These are phyloP conservation scores for Choristoneura fumiferana DNA, from an alignment of 1,140 invertebrate genomes.

Conservation along the genomic window DNA sequence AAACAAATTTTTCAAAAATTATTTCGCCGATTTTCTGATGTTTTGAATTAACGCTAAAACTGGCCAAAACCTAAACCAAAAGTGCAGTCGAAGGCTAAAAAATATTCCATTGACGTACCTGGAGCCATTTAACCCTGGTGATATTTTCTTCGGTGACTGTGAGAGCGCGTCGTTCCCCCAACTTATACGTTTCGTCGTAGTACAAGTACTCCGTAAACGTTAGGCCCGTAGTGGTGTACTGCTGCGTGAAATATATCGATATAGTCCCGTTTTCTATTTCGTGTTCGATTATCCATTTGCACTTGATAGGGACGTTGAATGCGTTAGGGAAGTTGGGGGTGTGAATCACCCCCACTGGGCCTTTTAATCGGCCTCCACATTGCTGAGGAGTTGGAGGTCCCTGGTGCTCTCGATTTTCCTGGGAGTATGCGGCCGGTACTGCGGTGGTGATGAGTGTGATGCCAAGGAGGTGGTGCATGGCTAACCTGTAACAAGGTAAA, in stretches of 20 bases:
- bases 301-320: conserved; percentile 89
- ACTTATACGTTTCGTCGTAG: conserved; percentile 85
- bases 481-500: conserved; percentile 57
- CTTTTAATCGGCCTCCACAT: conserved; percentile 83
- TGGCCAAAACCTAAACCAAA: background rate
- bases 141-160: conserved; percentile 86
- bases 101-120: conserved; percentile 71
- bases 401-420: conserved; percentile 54
- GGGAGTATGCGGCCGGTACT: conserved; percentile 38
- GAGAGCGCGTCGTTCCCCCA: conserved; percentile 80
- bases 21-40: no score
- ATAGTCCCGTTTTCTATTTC: conserved; percentile 83
- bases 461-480: conserved; percentile 46
- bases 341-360: conserved; percentile 83
- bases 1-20: no score
- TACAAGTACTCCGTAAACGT: conserved; percentile 91
- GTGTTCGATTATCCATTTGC: conserved; percentile 92
- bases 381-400: conserved; percentile 40
- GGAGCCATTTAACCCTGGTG: conserved; percentile 82
- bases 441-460: conserved; percentile 53
- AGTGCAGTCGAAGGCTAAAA: no score
- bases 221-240: conserved; percentile 89
- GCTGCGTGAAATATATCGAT: conserved; percentile 91
- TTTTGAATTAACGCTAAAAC: no score
- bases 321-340: conserved; percentile 90